These are phyloP conservation scores for Anabas testudineus DNA, from an alignment of 2,797 vertebrate species.

Conservation along the genomic window DNA sequence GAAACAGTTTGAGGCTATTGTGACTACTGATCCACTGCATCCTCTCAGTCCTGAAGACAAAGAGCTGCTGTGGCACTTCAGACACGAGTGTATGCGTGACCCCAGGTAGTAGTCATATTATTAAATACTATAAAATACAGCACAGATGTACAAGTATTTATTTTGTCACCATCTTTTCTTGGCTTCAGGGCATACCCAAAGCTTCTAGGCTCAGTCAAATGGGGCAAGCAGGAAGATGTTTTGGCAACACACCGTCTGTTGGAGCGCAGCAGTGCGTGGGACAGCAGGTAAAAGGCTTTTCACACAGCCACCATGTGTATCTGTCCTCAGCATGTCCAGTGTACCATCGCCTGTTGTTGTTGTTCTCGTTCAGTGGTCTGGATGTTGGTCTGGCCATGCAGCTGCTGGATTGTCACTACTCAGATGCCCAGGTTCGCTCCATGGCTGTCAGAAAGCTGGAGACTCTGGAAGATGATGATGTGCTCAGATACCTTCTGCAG, in stretches of 20 bases:
- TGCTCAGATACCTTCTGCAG: conserved; percentile 95
- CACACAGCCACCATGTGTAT: fast-evolving
- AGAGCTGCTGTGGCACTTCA: conserved; percentile 98
- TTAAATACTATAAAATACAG: background rate
- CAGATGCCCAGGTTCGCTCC: conserved; percentile 94
- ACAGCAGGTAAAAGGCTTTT: conserved; percentile 80
- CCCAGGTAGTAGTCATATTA: conserved; percentile 79
- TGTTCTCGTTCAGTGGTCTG: conserved; percentile 78
- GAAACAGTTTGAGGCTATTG: conserved; percentile 94
- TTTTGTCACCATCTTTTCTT: background rate
- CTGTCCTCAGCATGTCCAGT: background rate
- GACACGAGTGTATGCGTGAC: conserved; percentile 93
- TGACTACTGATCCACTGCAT: conserved; percentile 93
- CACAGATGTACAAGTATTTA: background rate
- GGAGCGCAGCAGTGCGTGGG: conserved; percentile 91
- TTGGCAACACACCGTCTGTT: conserved; percentile 91
- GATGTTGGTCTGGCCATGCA: conserved; percentile 98
- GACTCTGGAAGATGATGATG: conserved; percentile 93
- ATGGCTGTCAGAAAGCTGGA: conserved; percentile 97
- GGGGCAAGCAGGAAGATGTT: conserved; percentile 96
- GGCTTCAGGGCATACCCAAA: conserved; percentile 92
- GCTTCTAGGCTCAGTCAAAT: conserved; percentile 94
- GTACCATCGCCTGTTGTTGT: background rate
- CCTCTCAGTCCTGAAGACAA: conserved; percentile 97
- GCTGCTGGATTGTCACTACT: conserved; percentile 96